These are phyloP conservation scores for Lasioglossum oenotherae DNA, from an alignment of 2,888 invertebrate species.

Conservation along the genomic window DNA sequence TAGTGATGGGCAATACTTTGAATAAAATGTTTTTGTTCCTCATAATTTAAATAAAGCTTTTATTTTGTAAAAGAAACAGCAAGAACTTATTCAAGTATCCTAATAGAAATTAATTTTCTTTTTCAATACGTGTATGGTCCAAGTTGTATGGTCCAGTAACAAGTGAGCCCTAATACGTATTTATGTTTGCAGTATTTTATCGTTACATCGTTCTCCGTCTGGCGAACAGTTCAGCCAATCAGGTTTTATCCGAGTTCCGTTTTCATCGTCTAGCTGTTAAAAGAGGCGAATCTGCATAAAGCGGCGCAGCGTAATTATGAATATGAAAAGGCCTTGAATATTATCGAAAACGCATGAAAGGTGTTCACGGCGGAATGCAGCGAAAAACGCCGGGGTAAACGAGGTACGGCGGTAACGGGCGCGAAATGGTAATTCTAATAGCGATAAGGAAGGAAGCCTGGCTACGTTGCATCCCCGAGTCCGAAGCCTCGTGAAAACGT, in stretches of 20 bases:
- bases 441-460: conserved; percentile 51
- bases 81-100: no score
- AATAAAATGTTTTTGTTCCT: no score
- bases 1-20: no score
- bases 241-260: not conserved
- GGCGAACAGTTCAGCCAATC: not conserved
- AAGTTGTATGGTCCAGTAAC: not conserved
- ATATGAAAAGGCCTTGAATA: not conserved
- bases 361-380: not conserved
- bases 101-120: no score
- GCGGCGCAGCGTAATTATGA: not conserved
- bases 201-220: no score
- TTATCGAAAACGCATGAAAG: conserved; percentile 2
- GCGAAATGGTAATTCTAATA: conserved; percentile 62
- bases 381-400: not conserved
- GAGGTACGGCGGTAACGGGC: conserved; percentile 21
- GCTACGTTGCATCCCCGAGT: conserved; percentile 33
- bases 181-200: no score
- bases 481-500: conserved; percentile 54
- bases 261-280: not conserved
- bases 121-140: not conserved
- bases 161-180: not conserved
- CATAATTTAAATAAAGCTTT: no score
- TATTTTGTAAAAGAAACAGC: no score
- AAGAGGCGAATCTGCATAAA: not conserved